Conservation (phyloP, 23 tunicate species). For the Halocynthia aurantium region DNA sequence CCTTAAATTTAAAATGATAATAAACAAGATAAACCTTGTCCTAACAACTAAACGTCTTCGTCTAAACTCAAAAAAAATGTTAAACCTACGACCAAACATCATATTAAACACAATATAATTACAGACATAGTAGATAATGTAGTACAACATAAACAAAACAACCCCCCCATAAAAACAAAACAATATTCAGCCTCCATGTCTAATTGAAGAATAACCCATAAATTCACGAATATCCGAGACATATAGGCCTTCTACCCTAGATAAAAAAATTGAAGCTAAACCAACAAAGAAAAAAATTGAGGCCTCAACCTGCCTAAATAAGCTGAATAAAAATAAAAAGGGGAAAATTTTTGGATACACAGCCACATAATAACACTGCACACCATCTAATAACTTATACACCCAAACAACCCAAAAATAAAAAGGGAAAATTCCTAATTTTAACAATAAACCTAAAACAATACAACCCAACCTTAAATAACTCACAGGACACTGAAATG, state of each 20-base stretch:
- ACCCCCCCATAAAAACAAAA: not conserved
- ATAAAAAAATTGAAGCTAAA: too few relatives aligned
- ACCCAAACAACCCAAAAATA: not conserved
- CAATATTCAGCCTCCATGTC: not conserved
- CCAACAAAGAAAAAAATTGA: too few relatives aligned
- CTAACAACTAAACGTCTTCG: not conserved
- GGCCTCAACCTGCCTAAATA: too few relatives aligned
- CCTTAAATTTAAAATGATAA: not conserved
- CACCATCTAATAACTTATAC: not conserved
- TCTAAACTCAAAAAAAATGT: not conserved
- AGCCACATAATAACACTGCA: not conserved
- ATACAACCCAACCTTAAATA: not conserved
- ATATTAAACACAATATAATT: slow-evolving; percentile 1
- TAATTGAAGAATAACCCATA: too few relatives aligned
- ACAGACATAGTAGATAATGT: not conserved
- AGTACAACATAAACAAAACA: not conserved
- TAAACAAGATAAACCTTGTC: not conserved
- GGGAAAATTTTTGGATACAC: not conserved
- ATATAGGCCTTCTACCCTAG: too few relatives aligned
- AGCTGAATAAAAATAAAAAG: not conserved
- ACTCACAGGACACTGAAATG: not conserved
- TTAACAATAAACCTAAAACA: not conserved
- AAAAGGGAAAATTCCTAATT: not conserved
- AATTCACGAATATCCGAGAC: too few relatives aligned
- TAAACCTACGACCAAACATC: not conserved